A percentile compares a stretch with the other conserved stretches of the same genome.
Conservation (phyloP, 2,113 vertebrate genomes). For the Aspidoscelis tigris region DNA sequence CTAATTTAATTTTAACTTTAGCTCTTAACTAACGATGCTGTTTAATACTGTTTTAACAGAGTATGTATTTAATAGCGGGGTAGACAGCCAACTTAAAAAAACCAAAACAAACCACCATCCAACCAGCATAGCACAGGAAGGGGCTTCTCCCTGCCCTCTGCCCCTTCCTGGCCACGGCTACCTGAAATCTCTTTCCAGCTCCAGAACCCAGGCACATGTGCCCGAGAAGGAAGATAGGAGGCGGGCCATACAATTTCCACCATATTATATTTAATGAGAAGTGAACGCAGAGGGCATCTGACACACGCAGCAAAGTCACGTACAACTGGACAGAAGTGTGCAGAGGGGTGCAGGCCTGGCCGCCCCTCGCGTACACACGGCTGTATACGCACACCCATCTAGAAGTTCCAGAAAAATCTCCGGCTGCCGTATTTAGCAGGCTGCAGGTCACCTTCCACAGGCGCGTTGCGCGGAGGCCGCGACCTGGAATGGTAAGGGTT, state of each 20-base stretch:
- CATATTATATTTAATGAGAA: conserved; percentile 66
- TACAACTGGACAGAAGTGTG: neutral
- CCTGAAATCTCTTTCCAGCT: neutral
- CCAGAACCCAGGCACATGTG: neutral
- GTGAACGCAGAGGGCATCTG: conserved; percentile 39
- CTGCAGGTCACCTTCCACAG: conserved; percentile 82
- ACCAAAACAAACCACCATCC: too few relatives aligned
- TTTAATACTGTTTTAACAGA: too few relatives aligned
- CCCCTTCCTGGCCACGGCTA: too few relatives aligned
- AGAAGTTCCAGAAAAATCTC: conserved; percentile 90
- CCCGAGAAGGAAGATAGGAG: neutral
- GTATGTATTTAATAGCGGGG: too few relatives aligned
- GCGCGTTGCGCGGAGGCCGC: conserved; percentile 86
- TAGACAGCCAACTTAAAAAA: too few relatives aligned
- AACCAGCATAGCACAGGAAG: too few relatives aligned
- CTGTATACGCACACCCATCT: conserved; percentile 34
- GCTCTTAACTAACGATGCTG: too few relatives aligned
- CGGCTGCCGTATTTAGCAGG: conserved; percentile 89
- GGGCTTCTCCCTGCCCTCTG: too few relatives aligned
- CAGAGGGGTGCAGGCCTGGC: conserved; percentile 5
- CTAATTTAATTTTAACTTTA: too few relatives aligned
- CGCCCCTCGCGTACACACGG: neutral
- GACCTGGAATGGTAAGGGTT: conserved; percentile 88
- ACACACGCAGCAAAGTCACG: conserved; percentile 22
- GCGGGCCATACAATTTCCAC: conserved; percentile 41